Evolutionary conservation across 2,113 vertebrate species (phyloP).

Genomic region (Dasyprocta punctata): DNA sequence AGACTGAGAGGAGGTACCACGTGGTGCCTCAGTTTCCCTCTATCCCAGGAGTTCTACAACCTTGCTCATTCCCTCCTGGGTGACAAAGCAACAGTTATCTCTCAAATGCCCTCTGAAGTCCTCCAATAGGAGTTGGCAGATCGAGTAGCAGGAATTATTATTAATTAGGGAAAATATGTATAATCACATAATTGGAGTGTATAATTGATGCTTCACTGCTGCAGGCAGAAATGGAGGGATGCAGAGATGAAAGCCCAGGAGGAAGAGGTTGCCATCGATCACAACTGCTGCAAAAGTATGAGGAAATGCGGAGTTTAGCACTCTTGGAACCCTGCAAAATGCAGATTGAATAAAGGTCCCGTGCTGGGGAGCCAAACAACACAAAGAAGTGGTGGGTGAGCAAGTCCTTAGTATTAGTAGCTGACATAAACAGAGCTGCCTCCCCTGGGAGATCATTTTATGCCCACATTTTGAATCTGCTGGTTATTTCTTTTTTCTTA

Average conservation of each 20-base stretch:
- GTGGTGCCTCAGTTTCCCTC: conserved; percentile 54
- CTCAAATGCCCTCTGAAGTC: conserved; percentile 25
- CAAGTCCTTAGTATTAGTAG: background rate
- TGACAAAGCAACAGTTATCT: background rate
- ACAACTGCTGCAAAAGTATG: background rate
- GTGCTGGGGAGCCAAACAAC: background rate
- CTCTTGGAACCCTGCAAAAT: background rate
- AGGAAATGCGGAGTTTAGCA: background rate
- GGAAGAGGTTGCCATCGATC: background rate
- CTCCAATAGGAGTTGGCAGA: conserved; percentile 33
- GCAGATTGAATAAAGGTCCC: background rate
- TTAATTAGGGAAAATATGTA: conserved; percentile 76
- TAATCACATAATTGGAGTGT: conserved; percentile 72
- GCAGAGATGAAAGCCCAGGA: conserved; percentile 48
- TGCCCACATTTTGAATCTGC: background rate
- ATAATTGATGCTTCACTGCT: conserved; percentile 66
- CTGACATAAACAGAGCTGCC: background rate
- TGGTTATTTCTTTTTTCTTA: background rate
- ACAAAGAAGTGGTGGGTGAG: background rate
- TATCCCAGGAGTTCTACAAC: background rate
- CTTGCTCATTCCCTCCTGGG: background rate
- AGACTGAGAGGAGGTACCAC: background rate
- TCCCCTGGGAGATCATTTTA: background rate
- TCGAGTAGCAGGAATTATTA: conserved; percentile 69
- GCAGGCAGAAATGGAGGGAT: conserved; percentile 54